phyloP scores from a whole-genome alignment of 2,113 vertebrate species.

The Tupaia chinensis region DNA sequence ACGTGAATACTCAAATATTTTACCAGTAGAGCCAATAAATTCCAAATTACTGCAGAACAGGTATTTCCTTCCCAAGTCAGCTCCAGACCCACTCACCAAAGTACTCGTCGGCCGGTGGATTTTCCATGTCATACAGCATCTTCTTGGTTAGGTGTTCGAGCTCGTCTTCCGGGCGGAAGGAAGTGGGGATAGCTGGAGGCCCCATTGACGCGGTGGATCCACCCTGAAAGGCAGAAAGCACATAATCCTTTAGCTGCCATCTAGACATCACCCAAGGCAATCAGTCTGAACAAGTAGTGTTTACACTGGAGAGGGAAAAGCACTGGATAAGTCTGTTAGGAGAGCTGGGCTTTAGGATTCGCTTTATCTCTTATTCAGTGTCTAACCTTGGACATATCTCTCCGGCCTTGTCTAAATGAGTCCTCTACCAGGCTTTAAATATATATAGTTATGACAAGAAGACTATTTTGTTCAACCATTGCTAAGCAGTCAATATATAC shows the following conservation, averaged over 20 bases:
- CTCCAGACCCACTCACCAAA: slow-evolving; percentile 91
- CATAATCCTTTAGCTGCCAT: neutral
- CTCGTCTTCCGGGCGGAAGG: slow-evolving; percentile 95
- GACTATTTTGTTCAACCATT: neutral
- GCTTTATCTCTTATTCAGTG: neutral
- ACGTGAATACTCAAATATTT: neutral
- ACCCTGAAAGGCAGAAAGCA: slow-evolving; percentile 79
- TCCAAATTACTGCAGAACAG: neutral
- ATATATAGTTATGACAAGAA: neutral
- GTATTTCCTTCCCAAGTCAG: neutral
- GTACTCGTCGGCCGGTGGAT: slow-evolving; percentile 97
- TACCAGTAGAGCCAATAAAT: neutral
- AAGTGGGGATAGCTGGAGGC: slow-evolving; percentile 78
- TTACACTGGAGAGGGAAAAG: neutral
- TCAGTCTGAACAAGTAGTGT: neutral
- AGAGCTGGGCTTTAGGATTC: neutral
- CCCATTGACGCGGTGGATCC: slow-evolving; percentile 80
- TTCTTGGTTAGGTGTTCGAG: slow-evolving; percentile 98
- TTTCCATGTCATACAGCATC: slow-evolving; percentile 99
- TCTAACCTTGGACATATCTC: neutral
- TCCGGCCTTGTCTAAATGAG: neutral
- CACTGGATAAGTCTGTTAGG: neutral
- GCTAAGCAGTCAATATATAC: neutral
- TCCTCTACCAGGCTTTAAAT: slow-evolving; percentile 24
- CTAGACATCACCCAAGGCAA: neutral